Conservation (phyloP, 2,797 vertebrate species). For the Halcyon badia region DNA sequence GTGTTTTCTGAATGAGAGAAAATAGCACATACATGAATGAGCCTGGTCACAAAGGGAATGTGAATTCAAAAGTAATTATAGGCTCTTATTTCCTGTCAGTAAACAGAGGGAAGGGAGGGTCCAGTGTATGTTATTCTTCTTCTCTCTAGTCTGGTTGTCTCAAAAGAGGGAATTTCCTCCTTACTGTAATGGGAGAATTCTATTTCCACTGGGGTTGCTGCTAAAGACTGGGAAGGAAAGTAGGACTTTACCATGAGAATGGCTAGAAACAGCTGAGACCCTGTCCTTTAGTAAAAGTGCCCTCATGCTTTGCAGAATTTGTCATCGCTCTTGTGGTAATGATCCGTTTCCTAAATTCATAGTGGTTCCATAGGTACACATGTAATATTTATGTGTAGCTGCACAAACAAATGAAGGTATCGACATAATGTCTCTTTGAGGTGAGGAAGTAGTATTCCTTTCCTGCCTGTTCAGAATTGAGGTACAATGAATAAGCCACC, state of each 20-base stretch:
- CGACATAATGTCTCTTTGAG: not conserved
- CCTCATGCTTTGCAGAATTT: not conserved
- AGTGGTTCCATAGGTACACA: not conserved
- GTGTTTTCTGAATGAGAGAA: conserved; percentile 23
- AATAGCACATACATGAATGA: conserved; percentile 1
- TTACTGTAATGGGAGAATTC: not conserved
- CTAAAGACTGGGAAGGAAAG: not conserved
- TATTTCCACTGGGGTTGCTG: not conserved
- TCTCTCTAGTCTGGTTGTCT: not conserved
- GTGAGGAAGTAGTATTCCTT: not conserved
- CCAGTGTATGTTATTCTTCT: not conserved
- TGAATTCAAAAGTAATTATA: conserved; percentile 3
- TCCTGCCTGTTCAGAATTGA: not conserved
- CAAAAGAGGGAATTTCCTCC: not conserved
- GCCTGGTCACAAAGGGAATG: not conserved
- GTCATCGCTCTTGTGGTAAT: not conserved
- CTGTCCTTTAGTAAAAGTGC: not conserved
- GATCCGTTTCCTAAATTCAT: not conserved
- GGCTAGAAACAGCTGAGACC: not conserved
- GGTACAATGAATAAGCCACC: not conserved
- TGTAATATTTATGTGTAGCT: not conserved
- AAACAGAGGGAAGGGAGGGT: not conserved
- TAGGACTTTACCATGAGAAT: not conserved
- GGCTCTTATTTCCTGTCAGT: not conserved
- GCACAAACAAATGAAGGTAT: not conserved